Evolutionary conservation across 2,113 vertebrate species (phyloP).

Genomic region (Aphyosemion australe): DNA sequence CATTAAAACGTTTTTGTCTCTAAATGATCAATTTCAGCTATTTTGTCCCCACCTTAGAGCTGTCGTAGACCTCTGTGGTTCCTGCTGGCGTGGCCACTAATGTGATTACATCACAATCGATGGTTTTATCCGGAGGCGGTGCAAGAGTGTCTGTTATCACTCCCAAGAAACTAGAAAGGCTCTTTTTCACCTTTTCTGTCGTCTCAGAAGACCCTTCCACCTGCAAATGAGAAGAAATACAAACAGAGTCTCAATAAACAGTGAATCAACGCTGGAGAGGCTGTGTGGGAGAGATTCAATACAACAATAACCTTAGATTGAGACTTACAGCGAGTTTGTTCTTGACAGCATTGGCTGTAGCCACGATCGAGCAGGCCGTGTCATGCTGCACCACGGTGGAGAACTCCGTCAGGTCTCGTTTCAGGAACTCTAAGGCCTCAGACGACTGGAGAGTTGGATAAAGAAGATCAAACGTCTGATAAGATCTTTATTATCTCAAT

Average conservation of each 20-base stretch:
- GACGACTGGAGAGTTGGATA: conserved; percentile 81
- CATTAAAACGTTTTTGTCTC: neutral
- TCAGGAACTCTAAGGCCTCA: conserved; percentile 96
- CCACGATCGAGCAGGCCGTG: conserved; percentile 95
- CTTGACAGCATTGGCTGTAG: conserved; percentile 93
- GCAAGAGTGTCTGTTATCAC: conserved; percentile 97
- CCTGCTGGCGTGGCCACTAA: conserved; percentile 94
- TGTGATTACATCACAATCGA: conserved; percentile 97
- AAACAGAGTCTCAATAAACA: neutral
- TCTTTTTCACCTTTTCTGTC: conserved; percentile 94
- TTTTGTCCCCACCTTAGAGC: conserved; percentile 85
- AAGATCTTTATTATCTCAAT: neutral
- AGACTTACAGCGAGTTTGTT: conserved; percentile 88
- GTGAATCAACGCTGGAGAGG: neutral
- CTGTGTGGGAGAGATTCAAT: neutral
- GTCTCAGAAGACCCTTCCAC: conserved; percentile 90
- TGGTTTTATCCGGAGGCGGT: conserved; percentile 95
- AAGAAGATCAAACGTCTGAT: neutral
- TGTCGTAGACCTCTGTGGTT: conserved; percentile 94
- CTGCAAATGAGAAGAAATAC: conserved; percentile 54
- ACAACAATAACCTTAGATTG: neutral
- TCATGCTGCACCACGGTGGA: conserved; percentile 96
- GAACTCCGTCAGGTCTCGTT: conserved; percentile 94
- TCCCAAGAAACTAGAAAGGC: conserved; percentile 92
- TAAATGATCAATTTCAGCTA: neutral